phyloP scores from a whole-genome alignment of 2,888 invertebrate genomes.

The Tinea trinotella region DNA sequence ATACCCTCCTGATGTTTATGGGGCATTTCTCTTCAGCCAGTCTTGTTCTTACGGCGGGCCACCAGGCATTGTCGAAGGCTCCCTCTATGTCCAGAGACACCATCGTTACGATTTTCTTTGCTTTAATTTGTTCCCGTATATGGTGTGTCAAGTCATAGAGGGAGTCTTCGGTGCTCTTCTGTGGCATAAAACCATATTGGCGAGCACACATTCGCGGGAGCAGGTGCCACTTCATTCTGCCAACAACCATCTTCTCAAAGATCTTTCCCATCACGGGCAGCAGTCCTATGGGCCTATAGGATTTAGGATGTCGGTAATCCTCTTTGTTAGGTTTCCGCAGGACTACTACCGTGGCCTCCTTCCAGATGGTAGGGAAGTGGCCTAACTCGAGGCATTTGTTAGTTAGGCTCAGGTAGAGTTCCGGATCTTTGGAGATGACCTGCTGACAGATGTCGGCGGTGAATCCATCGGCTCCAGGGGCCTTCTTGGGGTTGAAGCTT shows the following conservation, averaged over 20 bases:
- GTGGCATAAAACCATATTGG: slow-evolving; percentile 24
- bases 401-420: background rate
- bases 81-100: slow-evolving; percentile 19
- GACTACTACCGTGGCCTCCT: slow-evolving; percentile 20
- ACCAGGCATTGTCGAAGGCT: slow-evolving; percentile 21
- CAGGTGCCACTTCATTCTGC: slow-evolving; percentile 15
- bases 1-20: background rate
- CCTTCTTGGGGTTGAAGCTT: slow-evolving; percentile 17
- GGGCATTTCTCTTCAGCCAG: background rate
- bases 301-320: slow-evolving; percentile 19
- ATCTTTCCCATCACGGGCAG: slow-evolving; percentile 22
- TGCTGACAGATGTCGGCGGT: slow-evolving; percentile 20
- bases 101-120: background rate
- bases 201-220: slow-evolving; percentile 15
- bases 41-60: slow-evolving; percentile 17
- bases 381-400: slow-evolving; percentile 20
- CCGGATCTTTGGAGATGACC: background rate
- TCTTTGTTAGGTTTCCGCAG: slow-evolving; percentile 23
- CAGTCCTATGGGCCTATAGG: slow-evolving; percentile 23
- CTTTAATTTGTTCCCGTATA: background rate
- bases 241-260: slow-evolving; percentile 21
- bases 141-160: background rate
- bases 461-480: slow-evolving; percentile 19
- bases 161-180: slow-evolving; percentile 20
- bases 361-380: slow-evolving; percentile 24